Percentiles rank a stretch among this genome's conserved stretches.
phyloP scores from a whole-genome alignment of 2,113 vertebrate species.

The Cyrtonyx montezumae region DNA sequence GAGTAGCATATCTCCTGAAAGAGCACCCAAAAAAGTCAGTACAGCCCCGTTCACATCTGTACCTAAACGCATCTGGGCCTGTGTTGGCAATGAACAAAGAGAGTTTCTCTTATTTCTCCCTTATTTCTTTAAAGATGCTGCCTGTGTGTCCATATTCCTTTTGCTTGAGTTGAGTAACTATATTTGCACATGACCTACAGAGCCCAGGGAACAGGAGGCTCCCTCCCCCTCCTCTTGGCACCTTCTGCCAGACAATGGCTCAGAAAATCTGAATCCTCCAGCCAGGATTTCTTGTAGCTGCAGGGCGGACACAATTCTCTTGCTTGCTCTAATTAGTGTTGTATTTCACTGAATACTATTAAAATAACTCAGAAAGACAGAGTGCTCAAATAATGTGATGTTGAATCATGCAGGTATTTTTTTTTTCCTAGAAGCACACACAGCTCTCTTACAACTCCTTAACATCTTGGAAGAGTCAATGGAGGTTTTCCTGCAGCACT shows the following conservation, averaged over 20 bases:
- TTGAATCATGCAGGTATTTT: fast-evolving
- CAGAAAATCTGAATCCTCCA: not conserved
- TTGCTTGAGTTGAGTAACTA: not conserved
- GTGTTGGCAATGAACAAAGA: not conserved
- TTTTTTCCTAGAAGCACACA: not conserved
- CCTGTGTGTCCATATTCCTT: not conserved
- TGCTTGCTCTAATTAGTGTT: not conserved
- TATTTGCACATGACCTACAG: not conserved
- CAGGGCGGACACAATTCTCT: not conserved
- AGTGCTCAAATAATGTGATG: not conserved
- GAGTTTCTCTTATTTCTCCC: not conserved
- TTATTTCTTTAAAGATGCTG: not conserved
- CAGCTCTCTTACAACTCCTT: not conserved
- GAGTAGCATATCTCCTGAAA: not conserved
- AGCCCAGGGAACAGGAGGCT: not conserved
- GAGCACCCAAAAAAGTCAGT: not conserved
- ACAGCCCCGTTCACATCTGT: fast-evolving
- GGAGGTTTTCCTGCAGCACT: not conserved
- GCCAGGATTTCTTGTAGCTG: not conserved
- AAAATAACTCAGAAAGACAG: not conserved
- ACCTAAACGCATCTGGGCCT: fast-evolving
- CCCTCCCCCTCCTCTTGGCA: not conserved
- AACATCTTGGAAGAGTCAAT: not conserved
- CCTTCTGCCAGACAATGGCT: not conserved
- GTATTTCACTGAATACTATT: not conserved